phyloP scores from a whole-genome alignment of 2,888 invertebrate species.

The Chymomyza fuscimana region DNA sequence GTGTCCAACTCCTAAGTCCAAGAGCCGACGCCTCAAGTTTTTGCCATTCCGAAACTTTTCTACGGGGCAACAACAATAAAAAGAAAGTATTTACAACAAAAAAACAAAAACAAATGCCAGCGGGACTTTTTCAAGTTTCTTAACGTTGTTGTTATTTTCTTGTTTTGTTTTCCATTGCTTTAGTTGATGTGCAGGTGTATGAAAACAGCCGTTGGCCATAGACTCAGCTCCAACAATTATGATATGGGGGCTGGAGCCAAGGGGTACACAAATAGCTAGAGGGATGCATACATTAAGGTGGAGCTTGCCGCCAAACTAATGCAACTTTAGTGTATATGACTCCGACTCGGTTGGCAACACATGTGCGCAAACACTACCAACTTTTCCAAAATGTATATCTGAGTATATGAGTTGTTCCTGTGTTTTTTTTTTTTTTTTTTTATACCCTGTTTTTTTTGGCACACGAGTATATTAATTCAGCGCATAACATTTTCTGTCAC shows the following conservation, averaged over 20 bases:
- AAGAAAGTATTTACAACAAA: not conserved
- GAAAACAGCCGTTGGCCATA: conserved; percentile 30
- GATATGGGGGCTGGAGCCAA: not conserved
- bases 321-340: conserved; percentile 19
- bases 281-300: conserved; percentile 22
- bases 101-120: conserved; percentile 4
- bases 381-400: conserved; percentile 11
- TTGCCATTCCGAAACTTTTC: not conserved
- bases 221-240: not conserved
- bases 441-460: no score
- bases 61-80: not conserved
- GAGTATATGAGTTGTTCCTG: conserved; percentile 8
- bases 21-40: not conserved
- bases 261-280: not conserved
- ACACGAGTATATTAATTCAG: no score
- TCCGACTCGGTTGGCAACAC: not conserved
- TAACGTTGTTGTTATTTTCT: conserved; percentile 22
- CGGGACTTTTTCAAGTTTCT: conserved; percentile 10
- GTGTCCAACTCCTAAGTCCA: conserved; percentile 1
- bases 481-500: no score
- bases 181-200: conserved; percentile 28
- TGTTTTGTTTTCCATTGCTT: conserved; percentile 24
- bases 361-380: not conserved
- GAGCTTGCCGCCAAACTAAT: conserved; percentile 28
- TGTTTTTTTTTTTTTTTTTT: conserved; percentile 12